phyloP scores from a whole-genome alignment of 2,113 vertebrate genomes.

The Odobenus rosmarus region DNA sequence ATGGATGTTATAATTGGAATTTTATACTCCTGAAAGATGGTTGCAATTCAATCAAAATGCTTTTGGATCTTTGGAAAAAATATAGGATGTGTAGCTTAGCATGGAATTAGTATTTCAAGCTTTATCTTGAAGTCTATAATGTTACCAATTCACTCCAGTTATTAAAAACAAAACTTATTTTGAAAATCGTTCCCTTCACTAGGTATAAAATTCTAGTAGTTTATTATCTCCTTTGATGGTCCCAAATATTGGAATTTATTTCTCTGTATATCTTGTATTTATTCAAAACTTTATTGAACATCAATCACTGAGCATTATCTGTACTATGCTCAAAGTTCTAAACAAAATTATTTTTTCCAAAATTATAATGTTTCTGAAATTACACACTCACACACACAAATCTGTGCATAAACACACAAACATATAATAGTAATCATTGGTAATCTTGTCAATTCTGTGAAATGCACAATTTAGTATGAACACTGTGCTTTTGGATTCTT shows the following conservation, averaged over 20 bases:
- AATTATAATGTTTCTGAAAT: neutral
- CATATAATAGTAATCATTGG: neutral
- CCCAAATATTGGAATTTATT: neutral
- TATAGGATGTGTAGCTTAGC: neutral
- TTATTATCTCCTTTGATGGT: neutral
- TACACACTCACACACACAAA: neutral
- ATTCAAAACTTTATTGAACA: neutral
- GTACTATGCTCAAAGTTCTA: neutral
- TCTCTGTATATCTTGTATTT: neutral
- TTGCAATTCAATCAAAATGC: neutral
- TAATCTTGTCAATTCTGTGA: neutral
- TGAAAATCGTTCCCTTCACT: slow-evolving; percentile 30
- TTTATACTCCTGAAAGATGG: neutral
- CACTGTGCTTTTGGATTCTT: neutral
- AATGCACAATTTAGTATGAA: neutral
- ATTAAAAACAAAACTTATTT: slow-evolving; percentile 26
- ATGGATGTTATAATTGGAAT: neutral
- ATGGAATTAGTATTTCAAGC: neutral
- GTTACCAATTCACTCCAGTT: neutral
- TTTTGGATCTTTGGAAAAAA: neutral
- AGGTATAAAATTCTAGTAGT: neutral
- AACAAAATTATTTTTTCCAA: neutral
- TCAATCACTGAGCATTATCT: neutral
- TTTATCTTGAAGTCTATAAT: neutral
- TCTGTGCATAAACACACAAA: neutral